These are phyloP conservation scores for Catharus fuscescens DNA, from an alignment of 2,113 vertebrate genomes.

Conservation along the genomic window DNA sequence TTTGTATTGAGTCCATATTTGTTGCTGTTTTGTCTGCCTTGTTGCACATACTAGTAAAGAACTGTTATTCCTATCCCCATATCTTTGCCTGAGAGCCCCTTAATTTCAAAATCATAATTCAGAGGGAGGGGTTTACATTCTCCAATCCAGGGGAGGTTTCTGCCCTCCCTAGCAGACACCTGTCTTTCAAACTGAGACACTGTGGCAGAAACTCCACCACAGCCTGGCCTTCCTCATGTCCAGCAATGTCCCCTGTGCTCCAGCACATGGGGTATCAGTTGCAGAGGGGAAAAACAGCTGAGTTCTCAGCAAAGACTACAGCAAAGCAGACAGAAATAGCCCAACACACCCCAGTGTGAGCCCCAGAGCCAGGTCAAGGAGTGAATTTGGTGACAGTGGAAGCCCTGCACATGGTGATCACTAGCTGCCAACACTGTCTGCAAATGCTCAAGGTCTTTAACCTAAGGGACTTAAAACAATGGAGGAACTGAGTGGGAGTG, in stretches of 20 bases:
- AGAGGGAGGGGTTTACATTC: no score
- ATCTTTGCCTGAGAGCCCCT: no score
- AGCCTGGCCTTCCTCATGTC: neutral
- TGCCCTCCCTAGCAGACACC: no score
- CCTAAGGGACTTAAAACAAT: neutral
- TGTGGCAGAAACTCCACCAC: neutral
- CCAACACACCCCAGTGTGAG: neutral
- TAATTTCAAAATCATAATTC: no score
- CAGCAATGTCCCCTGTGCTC: neutral
- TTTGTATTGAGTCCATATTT: no score
- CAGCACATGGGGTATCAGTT: rapidly evolving
- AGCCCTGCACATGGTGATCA: neutral
- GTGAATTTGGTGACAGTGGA: neutral
- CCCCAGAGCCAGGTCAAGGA: neutral
- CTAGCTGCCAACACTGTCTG: neutral
- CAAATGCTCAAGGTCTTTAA: neutral
- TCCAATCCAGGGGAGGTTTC: no score
- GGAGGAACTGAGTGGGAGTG: neutral
- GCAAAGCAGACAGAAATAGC: neutral
- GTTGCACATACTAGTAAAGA: no score
- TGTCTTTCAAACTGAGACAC: no score
- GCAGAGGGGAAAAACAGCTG: neutral
- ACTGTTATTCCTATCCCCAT: no score
- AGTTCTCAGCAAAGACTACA: neutral
- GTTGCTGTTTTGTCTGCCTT: no score